Evolutionary conservation across 2,888 invertebrate genomes (phyloP), one percentile per base, ranked within the genome.

Genomic region (Erebia ligea): DNA sequence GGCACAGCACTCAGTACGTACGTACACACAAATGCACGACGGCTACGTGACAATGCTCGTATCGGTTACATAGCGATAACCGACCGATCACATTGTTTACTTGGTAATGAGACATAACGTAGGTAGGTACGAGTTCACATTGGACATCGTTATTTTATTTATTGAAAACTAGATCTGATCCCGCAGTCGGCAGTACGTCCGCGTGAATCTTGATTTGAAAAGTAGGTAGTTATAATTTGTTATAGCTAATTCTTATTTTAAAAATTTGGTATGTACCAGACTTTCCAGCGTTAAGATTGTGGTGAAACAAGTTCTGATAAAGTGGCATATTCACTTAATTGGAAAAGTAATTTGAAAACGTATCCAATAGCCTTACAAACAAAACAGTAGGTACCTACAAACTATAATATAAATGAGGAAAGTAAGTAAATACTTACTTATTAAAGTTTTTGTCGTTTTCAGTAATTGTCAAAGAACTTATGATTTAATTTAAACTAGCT

Each of bases 21-120:
- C 21, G 8, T 82, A 78, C 80, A 78, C 80, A 85, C 87, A 89
- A 86, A 86, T 85, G 83, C 79, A 82, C 79, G 81, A 81, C 84
- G 81, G 76, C 80, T 82, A 83, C 84, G 89, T 88, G 92, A 91
- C 92, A 90, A 89, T 88, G 79, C 82, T 80, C 79, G 81, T 78
- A 79, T 79, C 79, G 79, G 80, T 82, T 80, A 82, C 84, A 84
- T 56, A 67, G 58, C 67, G 87, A 87, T 87, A 87, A 81, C 79
- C 82, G 86, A 80, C 80, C 87, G 82, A 86, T 86, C 84, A 85
- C 78, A 80, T 78, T 84, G 81, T 83, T 82, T 83, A 81, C 80
- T 73, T 75, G 70, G 73, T 79, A 80, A 80, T 80, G 79, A 81
- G 81, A 79, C 52, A 50, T 73, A 64, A 59, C 34, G 58, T 25